Percentiles rank a stretch among this genome's conserved stretches.
These are phyloP conservation scores for Cydia fagiglandana DNA, from an alignment of 1,140 invertebrate genomes.

Conservation along the genomic window DNA sequence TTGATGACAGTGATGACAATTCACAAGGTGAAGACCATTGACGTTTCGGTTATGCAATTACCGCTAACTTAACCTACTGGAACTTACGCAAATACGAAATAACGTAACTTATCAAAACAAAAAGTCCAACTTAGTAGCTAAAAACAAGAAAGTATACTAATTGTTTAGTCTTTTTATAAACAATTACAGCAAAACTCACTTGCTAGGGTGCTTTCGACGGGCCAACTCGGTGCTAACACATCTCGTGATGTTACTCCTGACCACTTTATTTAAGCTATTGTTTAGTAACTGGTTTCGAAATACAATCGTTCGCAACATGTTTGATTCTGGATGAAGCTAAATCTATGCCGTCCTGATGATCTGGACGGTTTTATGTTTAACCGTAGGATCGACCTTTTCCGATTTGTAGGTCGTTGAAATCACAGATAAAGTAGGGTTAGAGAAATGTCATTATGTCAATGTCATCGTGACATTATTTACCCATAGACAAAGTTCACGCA, in stretches of 20 bases:
- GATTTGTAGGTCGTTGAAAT: conserved; percentile 74
- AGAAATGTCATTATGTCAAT: conserved; percentile 31
- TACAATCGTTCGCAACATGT: conserved; percentile 84
- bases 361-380: conserved; percentile 61
- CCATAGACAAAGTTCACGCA: background rate
- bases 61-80: conserved; percentile 32
- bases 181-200: conserved; percentile 69
- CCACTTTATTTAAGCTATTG: conserved; percentile 80
- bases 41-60: conserved; percentile 74
- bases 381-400: conserved; percentile 73
- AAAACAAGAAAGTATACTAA: background rate
- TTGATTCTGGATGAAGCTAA: conserved; percentile 55
- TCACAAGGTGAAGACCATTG: conserved; percentile 54
- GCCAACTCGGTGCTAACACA: conserved; percentile 81
- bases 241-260: conserved; percentile 80
- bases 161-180: background rate
- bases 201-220: conserved; percentile 82
- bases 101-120: conserved; percentile 14
- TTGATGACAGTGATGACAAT: conserved; percentile 48
- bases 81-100: background rate
- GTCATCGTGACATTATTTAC: conserved; percentile 1
- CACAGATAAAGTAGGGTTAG: conserved; percentile 14
- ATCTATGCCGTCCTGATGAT: conserved; percentile 65
- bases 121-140: conserved; percentile 31
- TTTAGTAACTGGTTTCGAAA: conserved; percentile 83